Evolutionary conservation across 1,140 invertebrate genomes (phyloP).

Genomic region (Cyphomyrmex costatus): DNA sequence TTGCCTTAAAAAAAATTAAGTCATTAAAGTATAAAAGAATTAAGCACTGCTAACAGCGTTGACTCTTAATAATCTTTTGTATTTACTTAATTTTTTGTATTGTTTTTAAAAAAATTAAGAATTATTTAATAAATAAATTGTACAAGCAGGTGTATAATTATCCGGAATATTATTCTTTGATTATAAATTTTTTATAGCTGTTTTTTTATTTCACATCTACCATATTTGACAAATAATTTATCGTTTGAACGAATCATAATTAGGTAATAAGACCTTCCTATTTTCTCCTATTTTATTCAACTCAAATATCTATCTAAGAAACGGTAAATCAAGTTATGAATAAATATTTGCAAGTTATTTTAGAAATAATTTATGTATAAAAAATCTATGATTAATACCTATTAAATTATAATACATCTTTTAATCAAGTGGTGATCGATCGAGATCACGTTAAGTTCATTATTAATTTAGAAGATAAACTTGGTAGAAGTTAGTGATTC

Average conservation of each 20-base stretch:
- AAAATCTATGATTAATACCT: constrained; percentile 78
- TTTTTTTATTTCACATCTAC: background rate
- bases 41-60: no score
- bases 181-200: background rate
- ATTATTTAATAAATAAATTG: background rate
- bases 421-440: constrained; percentile 89
- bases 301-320: background rate
- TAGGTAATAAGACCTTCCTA: background rate
- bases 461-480: constrained; percentile 84
- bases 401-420: constrained; percentile 89
- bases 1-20: background rate
- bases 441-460: constrained; percentile 88
- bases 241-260: background rate
- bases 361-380: background rate
- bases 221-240: background rate
- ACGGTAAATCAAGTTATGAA: background rate
- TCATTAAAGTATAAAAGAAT: background rate
- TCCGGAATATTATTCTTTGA: background rate
- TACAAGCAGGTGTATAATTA: no score
- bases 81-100: no score
- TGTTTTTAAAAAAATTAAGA: background rate
- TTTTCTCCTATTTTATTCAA: no score
- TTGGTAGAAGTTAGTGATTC: constrained; percentile 1
- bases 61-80: no score
- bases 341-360: background rate